Percentiles rank a stretch among this genome's conserved stretches.
phyloP scores from a whole-genome alignment of 2,797 vertebrate species.

The Gallirallus australis region DNA sequence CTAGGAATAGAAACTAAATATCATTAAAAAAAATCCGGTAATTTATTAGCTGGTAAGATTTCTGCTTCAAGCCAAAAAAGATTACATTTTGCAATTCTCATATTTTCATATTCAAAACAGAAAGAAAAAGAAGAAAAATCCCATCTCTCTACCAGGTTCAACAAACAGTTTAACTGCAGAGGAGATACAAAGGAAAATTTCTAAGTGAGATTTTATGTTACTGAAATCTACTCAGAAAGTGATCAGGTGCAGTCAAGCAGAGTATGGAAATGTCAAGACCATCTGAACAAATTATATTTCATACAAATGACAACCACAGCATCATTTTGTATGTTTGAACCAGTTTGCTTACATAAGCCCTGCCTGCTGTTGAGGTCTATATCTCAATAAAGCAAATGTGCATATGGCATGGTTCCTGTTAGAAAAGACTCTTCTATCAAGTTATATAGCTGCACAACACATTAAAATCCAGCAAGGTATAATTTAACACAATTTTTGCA shows the following conservation, averaged over 20 bases:
- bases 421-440: not conserved
- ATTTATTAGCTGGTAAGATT: not conserved
- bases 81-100: not conserved
- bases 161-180: not conserved
- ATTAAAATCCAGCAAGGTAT: not conserved
- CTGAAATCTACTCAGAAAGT: not conserved
- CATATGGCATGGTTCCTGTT: not conserved
- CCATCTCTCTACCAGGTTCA: not conserved
- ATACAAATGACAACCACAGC: not conserved
- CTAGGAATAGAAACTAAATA: too few relatives aligned
- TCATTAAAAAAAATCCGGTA: not conserved
- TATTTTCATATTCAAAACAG: not conserved
- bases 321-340: not conserved
- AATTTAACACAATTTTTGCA: not conserved
- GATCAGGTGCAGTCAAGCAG: not conserved
- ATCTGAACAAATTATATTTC: not conserved
- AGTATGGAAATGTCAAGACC: not conserved
- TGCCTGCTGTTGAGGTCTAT: not conserved
- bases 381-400: constrained; percentile 7
- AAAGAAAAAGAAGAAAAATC: not conserved
- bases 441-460: not conserved
- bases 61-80: not conserved
- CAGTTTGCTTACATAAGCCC: not conserved
- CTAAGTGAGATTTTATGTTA: not conserved
- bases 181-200: not conserved